These are phyloP conservation scores for Sebastolobus altivelis DNA, from an alignment of 2,797 vertebrate species.

Conservation along the genomic window DNA sequence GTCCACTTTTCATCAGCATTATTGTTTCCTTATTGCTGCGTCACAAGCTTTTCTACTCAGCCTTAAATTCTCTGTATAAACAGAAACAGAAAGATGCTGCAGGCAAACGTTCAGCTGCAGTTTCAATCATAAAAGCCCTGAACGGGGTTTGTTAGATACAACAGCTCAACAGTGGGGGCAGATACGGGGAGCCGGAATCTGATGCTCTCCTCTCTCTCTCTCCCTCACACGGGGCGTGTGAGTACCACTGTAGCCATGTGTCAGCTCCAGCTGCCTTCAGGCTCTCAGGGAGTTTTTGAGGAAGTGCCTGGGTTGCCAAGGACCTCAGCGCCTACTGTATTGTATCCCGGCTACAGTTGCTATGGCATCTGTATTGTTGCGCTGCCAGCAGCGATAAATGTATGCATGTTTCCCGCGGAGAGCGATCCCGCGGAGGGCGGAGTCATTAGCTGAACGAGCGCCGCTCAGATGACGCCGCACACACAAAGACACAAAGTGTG, in stretches of 20 bases:
- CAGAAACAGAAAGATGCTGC: slow-evolving; percentile 30
- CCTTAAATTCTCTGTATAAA: slow-evolving; percentile 18
- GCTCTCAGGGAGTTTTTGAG: slow-evolving; percentile 52
- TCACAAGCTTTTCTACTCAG: slow-evolving; percentile 23
- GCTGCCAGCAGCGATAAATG: slow-evolving; percentile 64
- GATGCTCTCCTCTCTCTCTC: slow-evolving; percentile 3
- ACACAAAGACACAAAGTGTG: neutral
- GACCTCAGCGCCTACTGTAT: slow-evolving; percentile 46
- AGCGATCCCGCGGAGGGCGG: slow-evolving; percentile 54
- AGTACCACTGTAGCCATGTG: slow-evolving; percentile 40
- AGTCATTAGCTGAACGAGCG: slow-evolving; percentile 68
- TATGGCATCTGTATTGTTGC: slow-evolving; percentile 64
- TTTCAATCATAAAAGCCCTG: slow-evolving; percentile 49
- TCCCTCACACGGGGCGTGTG: neutral
- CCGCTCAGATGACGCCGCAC: slow-evolving; percentile 23
- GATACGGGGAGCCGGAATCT: slow-evolving; percentile 28
- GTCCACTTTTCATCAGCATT: slow-evolving; percentile 3
- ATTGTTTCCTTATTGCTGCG: neutral
- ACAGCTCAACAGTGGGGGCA: slow-evolving; percentile 27
- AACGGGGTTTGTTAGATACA: slow-evolving; percentile 42
- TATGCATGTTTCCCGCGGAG: slow-evolving; percentile 66
- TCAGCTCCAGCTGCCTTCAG: slow-evolving; percentile 62
- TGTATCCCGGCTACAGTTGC: slow-evolving; percentile 68
- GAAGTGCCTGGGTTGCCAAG: slow-evolving; percentile 47
- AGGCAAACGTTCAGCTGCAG: slow-evolving; percentile 53